Evolutionary conservation across 1,140 invertebrate genomes (phyloP).

Genomic region (Megalopta genalis): DNA sequence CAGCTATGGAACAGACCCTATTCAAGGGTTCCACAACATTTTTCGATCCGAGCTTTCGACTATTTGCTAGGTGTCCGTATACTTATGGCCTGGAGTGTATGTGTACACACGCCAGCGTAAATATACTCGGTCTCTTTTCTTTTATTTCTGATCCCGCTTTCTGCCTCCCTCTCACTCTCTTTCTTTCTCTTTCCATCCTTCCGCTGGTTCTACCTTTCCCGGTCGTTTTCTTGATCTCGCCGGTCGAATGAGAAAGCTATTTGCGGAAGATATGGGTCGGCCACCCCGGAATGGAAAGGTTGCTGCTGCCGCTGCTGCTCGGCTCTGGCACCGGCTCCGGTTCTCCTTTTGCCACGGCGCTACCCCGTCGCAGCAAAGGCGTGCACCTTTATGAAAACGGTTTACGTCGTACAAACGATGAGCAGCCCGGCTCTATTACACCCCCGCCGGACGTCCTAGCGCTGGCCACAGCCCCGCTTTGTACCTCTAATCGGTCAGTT

Average conservation of each 20-base stretch:
- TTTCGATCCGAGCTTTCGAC: no score
- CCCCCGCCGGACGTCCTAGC: constrained; percentile 3
- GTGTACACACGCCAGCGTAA: constrained; percentile 5
- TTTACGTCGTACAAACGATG: constrained; percentile 52
- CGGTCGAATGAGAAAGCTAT: constrained; percentile 56
- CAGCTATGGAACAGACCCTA: no score
- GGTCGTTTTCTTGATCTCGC: constrained; percentile 58
- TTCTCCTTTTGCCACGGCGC: constrained; percentile 24
- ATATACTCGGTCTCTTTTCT: background rate
- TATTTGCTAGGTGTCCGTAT: no score
- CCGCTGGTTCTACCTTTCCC: constrained; percentile 23
- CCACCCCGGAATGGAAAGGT: constrained; percentile 54
- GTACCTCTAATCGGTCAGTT: constrained; percentile 12
- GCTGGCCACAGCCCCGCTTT: background rate
- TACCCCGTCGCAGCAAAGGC: constrained; percentile 47
- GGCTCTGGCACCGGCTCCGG: background rate
- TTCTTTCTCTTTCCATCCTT: constrained; percentile 13
- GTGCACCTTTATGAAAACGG: constrained; percentile 43
- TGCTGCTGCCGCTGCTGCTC: constrained; percentile 13
- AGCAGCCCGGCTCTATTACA: constrained; percentile 51
- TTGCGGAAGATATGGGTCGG: constrained; percentile 68
- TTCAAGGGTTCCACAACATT: no score
- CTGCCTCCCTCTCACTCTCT: no score
- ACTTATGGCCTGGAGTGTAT: background rate
- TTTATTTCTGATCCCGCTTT: no score